phyloP scores from a whole-genome alignment of 2,888 invertebrate species.

The Drosophila merina region DNA sequence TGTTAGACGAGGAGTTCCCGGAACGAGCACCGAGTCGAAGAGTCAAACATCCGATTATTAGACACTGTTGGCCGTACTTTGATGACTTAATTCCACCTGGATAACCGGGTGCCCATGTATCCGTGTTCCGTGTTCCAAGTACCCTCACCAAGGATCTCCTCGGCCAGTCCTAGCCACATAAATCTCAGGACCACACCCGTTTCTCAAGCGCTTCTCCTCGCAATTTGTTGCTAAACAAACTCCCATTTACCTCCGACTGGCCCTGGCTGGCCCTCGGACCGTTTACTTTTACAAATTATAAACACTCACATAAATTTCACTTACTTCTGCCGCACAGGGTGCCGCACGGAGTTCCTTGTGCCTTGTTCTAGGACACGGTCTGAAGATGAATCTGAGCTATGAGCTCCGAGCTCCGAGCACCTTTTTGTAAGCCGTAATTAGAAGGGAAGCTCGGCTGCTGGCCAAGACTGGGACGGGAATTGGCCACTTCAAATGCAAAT shows the following conservation, averaged over 20 bases:
- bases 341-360: conserved; percentile 36
- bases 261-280: conserved; percentile 13
- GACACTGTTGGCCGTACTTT: not conserved
- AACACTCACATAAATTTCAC: conserved; percentile 74
- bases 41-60: not conserved
- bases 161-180: conserved; percentile 40
- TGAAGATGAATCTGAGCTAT: conserved; percentile 43
- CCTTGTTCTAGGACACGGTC: conserved; percentile 10
- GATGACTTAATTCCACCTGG: conserved; percentile 20
- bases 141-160: not conserved
- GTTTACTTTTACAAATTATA: conserved; percentile 68
- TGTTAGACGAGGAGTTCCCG: not conserved
- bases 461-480: conserved; percentile 58
- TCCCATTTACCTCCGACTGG: conserved; percentile 16
- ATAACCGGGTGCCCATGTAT: conserved; percentile 16
- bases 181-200: conserved; percentile 48
- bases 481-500: conserved; percentile 89
- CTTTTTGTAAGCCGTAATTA: conserved; percentile 70
- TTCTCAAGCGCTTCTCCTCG: conserved; percentile 22
- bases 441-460: conserved; percentile 59
- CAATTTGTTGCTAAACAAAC: conserved; percentile 59
- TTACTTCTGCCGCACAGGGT: conserved; percentile 51
- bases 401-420: conserved; percentile 58
- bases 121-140: not conserved
- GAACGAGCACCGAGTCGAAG: conserved; percentile 11